These are phyloP conservation scores for Porphyrio hochstetteri DNA, from an alignment of 2,113 vertebrate genomes.

Conservation along the genomic window DNA sequence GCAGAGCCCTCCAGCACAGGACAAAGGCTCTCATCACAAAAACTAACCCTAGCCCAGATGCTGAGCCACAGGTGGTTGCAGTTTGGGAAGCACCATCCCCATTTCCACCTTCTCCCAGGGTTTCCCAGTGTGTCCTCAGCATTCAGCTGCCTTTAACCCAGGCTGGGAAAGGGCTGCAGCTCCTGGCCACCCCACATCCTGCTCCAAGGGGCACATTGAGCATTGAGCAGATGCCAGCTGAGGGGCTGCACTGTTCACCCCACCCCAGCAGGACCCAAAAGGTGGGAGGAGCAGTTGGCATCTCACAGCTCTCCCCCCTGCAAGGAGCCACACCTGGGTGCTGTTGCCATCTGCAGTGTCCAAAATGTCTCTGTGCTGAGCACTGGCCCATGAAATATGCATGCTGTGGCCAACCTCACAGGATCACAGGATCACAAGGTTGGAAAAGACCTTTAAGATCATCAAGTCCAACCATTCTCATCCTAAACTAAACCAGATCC, in stretches of 20 bases:
- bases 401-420: fast-evolving
- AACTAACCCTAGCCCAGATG: neutral
- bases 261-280: neutral
- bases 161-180: neutral
- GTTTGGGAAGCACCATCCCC: fast-evolving
- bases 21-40: neutral
- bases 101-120: neutral
- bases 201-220: neutral
- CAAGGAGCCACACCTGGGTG: too few species aligned
- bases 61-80: fast-evolving
- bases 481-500: too few species aligned
- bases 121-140: neutral
- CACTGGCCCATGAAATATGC: neutral
- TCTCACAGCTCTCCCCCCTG: neutral
- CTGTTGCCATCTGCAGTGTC: neutral
- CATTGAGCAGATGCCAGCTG: neutral
- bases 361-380: neutral
- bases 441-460: too few species aligned
- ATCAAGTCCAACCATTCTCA: too few species aligned
- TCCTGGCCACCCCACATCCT: neutral
- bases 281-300: fast-evolving
- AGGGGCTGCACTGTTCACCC: fast-evolving
- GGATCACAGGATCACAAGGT: too few species aligned
- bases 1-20: too few species aligned
- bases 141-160: neutral